Conservation (phyloP, 2,888 invertebrate genomes). For the Odontocerum albicorne region DNA sequence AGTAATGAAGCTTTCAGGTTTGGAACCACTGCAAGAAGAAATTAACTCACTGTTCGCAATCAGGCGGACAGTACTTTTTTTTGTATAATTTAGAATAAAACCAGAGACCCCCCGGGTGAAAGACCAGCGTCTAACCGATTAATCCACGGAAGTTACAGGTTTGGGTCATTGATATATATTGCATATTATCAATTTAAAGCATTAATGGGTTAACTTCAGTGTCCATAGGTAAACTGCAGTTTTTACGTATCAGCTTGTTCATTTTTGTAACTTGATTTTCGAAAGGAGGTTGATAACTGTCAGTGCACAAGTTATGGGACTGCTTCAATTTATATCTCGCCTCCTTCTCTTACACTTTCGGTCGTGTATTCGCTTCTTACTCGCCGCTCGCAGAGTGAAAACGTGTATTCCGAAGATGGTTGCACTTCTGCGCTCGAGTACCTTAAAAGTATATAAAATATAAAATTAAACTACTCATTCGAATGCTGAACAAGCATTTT, state of each 20-base stretch:
- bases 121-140: no score
- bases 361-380: not conserved
- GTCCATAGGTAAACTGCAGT: no score
- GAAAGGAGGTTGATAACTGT: conserved; percentile 32
- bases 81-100: no score
- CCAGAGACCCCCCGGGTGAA: no score
- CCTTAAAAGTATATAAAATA: conserved; percentile 20
- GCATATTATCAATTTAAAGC: no score
- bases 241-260: conserved; percentile 1
- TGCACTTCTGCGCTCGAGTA: conserved; percentile 7
- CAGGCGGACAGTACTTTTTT: no score
- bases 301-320: conserved; percentile 27
- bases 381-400: conserved; percentile 6
- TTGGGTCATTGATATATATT: no score
- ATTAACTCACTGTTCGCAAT: no score
- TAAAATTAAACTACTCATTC: conserved; percentile 11
- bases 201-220: no score
- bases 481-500: conserved; percentile 1
- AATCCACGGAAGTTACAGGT: no score
- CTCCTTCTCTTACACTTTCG: conserved; percentile 1
- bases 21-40: no score
- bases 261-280: conserved; percentile 26
- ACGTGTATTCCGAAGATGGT: conserved; percentile 17
- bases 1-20: no score
- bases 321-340: conserved; percentile 13